Evolutionary conservation across 2,888 invertebrate species (phyloP).

Genomic region (Augochlorella aurata): DNA sequence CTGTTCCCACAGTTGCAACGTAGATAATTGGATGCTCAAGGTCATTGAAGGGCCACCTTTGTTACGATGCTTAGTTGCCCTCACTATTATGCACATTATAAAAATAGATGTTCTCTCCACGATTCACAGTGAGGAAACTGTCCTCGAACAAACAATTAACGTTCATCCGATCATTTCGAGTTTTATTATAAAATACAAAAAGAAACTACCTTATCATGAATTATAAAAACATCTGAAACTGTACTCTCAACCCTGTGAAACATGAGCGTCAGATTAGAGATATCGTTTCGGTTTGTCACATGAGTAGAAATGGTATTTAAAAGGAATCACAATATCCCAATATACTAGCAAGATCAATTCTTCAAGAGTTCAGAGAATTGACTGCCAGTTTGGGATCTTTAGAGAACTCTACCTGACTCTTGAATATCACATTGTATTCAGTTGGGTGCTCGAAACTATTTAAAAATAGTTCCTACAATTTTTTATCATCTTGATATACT

Average conservation of each 20-base stretch:
- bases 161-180: neutral
- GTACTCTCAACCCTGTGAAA: slow-evolving; percentile 12
- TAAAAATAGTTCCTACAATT: slow-evolving; percentile 2
- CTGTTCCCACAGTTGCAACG: neutral
- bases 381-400: neutral
- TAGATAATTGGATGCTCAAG: neutral
- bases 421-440: neutral
- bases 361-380: neutral
- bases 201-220: neutral
- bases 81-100: neutral
- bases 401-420: neutral
- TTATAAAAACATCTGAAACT: slow-evolving; percentile 5
- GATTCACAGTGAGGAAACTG: neutral
- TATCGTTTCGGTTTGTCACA: neutral
- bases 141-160: neutral
- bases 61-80: neutral
- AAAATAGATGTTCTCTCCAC: neutral
- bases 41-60: neutral
- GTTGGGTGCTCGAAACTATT: slow-evolving; percentile 14
- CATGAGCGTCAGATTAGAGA: slow-evolving; percentile 2
- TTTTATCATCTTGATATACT: neutral
- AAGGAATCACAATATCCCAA: neutral
- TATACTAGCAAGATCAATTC: neutral
- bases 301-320: slow-evolving; percentile 7
- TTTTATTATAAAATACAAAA: slow-evolving; percentile 3